Percentiles rank a stretch among this genome's conserved stretches.
Evolutionary conservation across 2,888 invertebrate genomes (phyloP).

Genomic region (Cyclophora punctaria): DNA sequence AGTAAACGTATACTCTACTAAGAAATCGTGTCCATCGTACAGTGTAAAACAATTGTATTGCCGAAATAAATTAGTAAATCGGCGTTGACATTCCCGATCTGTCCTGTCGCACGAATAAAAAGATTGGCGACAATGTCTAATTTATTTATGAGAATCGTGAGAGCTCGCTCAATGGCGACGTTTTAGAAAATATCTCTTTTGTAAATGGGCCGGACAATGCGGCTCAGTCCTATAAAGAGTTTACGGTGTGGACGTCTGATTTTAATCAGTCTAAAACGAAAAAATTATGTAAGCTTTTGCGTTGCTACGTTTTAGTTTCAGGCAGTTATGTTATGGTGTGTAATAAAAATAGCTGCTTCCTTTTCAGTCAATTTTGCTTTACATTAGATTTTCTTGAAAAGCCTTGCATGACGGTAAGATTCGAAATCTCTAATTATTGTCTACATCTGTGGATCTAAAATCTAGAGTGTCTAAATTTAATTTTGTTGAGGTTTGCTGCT

Average conservation of each 20-base stretch:
- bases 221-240: slow-evolving; percentile 29
- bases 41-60: slow-evolving; percentile 31
- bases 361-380: too few species aligned
- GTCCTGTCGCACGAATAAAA: slow-evolving; percentile 50
- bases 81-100: slow-evolving; percentile 60
- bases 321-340: too few species aligned
- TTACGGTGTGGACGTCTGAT: slow-evolving; percentile 10
- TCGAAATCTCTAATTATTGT: too few species aligned
- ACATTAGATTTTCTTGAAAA: too few species aligned
- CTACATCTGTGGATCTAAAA: too few species aligned
- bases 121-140: slow-evolving; percentile 51
- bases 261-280: too few species aligned
- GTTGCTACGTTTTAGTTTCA: too few species aligned
- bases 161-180: slow-evolving; percentile 40
- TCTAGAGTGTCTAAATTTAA: too few species aligned
- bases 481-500: too few species aligned
- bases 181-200: slow-evolving; percentile 36
- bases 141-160: slow-evolving; percentile 66
- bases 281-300: too few species aligned
- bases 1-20: not conserved
- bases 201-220: slow-evolving; percentile 34
- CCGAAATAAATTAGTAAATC: slow-evolving; percentile 69
- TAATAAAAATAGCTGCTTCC: too few species aligned
- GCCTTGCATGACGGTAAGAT: too few species aligned
- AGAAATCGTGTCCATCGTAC: slow-evolving; percentile 27